Conservation (phyloP, 2,888 invertebrate species). For the Muscina levida region DNA sequence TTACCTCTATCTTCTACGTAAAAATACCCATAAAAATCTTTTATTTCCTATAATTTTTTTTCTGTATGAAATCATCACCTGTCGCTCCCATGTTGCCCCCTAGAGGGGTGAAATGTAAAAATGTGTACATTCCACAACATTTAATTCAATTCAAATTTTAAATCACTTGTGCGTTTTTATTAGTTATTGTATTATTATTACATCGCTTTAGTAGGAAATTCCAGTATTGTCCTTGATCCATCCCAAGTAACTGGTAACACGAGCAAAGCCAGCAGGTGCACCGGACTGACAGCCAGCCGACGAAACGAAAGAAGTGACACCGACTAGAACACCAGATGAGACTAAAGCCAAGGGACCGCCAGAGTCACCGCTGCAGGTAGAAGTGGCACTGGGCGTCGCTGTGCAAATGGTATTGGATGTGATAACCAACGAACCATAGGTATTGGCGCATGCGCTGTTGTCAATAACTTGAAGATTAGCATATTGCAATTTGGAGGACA, state of each 20-base stretch:
- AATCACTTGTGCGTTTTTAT: not conserved
- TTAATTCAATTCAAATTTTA: no score
- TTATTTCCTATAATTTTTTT: no score
- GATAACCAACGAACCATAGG: slow-evolving; percentile 68
- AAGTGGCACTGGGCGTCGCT: slow-evolving; percentile 68
- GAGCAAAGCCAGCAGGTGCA: slow-evolving; percentile 70
- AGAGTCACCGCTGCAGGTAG: slow-evolving; percentile 76
- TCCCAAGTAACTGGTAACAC: slow-evolving; percentile 70
- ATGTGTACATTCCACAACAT: no score
- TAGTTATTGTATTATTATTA: not conserved
- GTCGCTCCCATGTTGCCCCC: no score
- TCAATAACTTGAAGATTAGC: slow-evolving; percentile 73
- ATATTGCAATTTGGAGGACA: slow-evolving; percentile 75
- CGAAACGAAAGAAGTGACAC: slow-evolving; percentile 73
- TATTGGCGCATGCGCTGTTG: slow-evolving; percentile 72
- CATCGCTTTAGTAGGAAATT: slow-evolving; percentile 64
- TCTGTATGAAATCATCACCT: no score
- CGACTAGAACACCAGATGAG: slow-evolving; percentile 65
- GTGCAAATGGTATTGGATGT: slow-evolving; percentile 71
- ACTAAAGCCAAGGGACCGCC: slow-evolving; percentile 73
- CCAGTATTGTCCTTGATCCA: slow-evolving; percentile 72
- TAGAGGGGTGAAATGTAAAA: no score
- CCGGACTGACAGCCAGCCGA: slow-evolving; percentile 69
- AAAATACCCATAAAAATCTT: no score
- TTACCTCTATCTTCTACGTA: no score